phyloP scores from a whole-genome alignment of 2,113 vertebrate species.

The Zosterops borbonicus region DNA sequence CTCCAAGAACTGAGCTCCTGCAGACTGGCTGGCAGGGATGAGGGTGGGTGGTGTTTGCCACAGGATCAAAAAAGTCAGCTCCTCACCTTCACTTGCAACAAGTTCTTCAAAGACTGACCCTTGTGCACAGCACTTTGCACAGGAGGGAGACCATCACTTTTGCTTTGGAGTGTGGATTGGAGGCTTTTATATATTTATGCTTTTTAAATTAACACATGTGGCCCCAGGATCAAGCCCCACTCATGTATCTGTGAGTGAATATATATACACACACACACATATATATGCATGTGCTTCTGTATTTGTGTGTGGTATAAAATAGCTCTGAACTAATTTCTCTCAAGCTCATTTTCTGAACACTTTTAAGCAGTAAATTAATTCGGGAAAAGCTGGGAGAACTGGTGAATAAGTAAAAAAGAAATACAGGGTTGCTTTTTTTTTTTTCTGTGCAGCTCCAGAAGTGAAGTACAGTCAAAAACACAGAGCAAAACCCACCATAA shows the following conservation, averaged over 20 bases:
- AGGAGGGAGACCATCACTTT: neutral
- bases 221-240: neutral
- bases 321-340: neutral
- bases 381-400: neutral
- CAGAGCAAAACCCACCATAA: slow-evolving; percentile 23
- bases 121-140: neutral
- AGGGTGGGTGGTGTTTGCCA: neutral
- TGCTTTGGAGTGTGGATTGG: neutral
- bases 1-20: neutral
- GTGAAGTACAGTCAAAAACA: neutral
- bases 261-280: no score
- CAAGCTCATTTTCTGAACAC: neutral
- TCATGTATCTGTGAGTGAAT: neutral
- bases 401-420: neutral
- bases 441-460: neutral
- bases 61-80: accelerated
- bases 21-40: neutral
- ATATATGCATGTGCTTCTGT: neutral
- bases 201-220: neutral
- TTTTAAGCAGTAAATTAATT: neutral
- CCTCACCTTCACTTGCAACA: neutral
- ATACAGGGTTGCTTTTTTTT: neutral
- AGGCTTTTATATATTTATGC: neutral
- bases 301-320: neutral
- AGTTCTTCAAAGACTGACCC: neutral